These are phyloP conservation scores for Dasyprocta punctata DNA, from an alignment of 2,113 vertebrate species.

Conservation along the genomic window DNA sequence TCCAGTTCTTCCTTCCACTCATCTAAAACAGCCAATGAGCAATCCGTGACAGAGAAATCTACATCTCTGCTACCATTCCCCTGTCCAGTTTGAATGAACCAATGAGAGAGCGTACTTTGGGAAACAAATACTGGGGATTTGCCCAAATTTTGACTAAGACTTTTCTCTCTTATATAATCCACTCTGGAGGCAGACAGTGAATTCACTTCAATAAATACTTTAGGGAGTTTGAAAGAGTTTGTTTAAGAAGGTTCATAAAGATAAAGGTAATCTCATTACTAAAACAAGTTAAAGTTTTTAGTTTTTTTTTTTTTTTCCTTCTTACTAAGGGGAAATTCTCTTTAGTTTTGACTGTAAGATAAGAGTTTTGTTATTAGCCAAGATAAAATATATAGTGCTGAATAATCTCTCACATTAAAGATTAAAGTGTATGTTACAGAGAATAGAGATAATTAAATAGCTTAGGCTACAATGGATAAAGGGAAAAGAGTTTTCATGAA, in stretches of 20 bases:
- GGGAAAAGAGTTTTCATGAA: slow-evolving; percentile 69
- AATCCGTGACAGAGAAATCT: background rate
- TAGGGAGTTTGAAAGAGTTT: slow-evolving; percentile 78
- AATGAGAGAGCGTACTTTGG: background rate
- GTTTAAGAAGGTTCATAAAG: slow-evolving; percentile 80
- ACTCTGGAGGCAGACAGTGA: slow-evolving; percentile 66
- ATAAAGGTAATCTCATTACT: slow-evolving; percentile 79
- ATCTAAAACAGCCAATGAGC: background rate
- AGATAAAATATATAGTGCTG: slow-evolving; percentile 76
- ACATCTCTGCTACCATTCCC: background rate
- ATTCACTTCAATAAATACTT: slow-evolving; percentile 77
- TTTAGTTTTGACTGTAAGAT: slow-evolving; percentile 72
- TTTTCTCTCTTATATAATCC: slow-evolving; percentile 45
- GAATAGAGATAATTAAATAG: slow-evolving; percentile 64
- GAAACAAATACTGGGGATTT: background rate
- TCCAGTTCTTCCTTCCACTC: background rate
- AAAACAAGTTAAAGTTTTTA: slow-evolving; percentile 67
- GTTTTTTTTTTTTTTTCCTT: slow-evolving; percentile 58
- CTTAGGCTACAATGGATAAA: slow-evolving; percentile 55
- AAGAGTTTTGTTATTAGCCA: slow-evolving; percentile 69
- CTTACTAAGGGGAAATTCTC: slow-evolving; percentile 74
- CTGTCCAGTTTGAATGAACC: background rate
- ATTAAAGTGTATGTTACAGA: slow-evolving; percentile 65
- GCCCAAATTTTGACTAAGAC: slow-evolving; percentile 47
- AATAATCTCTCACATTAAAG: slow-evolving; percentile 75